These are phyloP conservation scores for Chymomyza fuscimana DNA, from an alignment of 2,888 invertebrate genomes.

Conservation along the genomic window DNA sequence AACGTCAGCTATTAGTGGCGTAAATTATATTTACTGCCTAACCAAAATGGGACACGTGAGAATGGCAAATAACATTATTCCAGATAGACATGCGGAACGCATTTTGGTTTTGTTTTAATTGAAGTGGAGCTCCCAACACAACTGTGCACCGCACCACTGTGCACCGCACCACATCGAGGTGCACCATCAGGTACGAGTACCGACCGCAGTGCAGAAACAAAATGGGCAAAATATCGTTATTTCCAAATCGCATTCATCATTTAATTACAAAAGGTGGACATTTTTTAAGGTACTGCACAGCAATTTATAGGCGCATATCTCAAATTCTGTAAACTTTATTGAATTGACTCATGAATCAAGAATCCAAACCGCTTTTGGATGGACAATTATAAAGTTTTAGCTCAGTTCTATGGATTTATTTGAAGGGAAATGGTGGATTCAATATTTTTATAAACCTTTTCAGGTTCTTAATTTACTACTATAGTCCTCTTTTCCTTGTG, in stretches of 20 bases:
- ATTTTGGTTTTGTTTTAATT: conserved; percentile 25
- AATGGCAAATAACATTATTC: conserved; percentile 27
- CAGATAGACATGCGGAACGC: conserved; percentile 17
- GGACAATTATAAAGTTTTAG: too few relatives aligned
- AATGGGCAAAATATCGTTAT: conserved; percentile 4
- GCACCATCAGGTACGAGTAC: neutral
- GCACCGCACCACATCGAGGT: too few relatives aligned
- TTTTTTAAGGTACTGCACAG: neutral
- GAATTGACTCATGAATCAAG: too few relatives aligned
- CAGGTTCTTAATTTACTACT: too few relatives aligned
- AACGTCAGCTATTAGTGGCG: conserved; percentile 31
- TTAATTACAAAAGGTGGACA: neutral
- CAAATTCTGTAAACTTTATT: too few relatives aligned
- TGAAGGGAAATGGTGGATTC: too few relatives aligned
- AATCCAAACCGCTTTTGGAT: too few relatives aligned
- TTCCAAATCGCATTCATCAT: conserved; percentile 7
- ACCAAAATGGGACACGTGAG: conserved; percentile 29
- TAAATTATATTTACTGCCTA: conserved; percentile 27
- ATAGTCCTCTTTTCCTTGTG: too few relatives aligned
- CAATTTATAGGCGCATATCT: too few relatives aligned
- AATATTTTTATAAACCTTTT: too few relatives aligned
- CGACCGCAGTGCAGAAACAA: conserved; percentile 1
- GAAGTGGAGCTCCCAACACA: conserved; percentile 3
- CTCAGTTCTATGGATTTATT: too few relatives aligned
- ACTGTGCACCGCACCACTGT: neutral